Evolutionary conservation across 2,797 vertebrate genomes (phyloP).

Genomic region (Lateolabrax maculatus): DNA sequence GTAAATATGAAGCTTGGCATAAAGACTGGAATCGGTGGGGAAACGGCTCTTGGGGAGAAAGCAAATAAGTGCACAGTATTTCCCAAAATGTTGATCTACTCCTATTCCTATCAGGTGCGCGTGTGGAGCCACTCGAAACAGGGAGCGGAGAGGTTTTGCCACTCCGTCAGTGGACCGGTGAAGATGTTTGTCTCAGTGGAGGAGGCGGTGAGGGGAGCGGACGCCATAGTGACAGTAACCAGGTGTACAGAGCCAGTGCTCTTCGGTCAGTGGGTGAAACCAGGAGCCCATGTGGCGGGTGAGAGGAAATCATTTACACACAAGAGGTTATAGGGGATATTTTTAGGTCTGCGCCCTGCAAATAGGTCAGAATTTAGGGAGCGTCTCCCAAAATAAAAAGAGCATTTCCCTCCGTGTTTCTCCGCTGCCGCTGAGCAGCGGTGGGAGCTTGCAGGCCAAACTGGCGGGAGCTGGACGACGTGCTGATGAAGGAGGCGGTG

Average conservation of each 20-base stretch:
- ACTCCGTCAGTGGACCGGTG: slow-evolving; percentile 79
- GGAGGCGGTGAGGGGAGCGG: slow-evolving; percentile 91
- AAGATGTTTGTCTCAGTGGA: slow-evolving; percentile 85
- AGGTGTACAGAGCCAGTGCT: slow-evolving; percentile 90
- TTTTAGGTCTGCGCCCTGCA: not conserved
- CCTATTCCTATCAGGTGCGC: slow-evolving; percentile 84
- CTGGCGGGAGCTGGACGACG: slow-evolving; percentile 94
- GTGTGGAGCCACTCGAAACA: slow-evolving; percentile 90
- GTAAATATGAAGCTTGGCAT: no score
- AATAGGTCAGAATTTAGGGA: not conserved
- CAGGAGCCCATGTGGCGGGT: slow-evolving; percentile 96
- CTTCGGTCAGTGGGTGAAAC: slow-evolving; percentile 93
- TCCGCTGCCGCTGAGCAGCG: slow-evolving; percentile 78
- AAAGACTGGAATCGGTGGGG: no score
- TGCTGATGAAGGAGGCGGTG: slow-evolving; percentile 89
- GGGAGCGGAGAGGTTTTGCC: slow-evolving; percentile 83
- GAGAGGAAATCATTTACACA: slow-evolving; percentile 31
- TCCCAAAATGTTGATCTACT: not conserved
- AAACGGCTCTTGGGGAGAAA: not conserved
- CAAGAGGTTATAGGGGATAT: not conserved
- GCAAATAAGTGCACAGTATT: not conserved
- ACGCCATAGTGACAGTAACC: slow-evolving; percentile 94
- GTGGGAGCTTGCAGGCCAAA: slow-evolving; percentile 94
- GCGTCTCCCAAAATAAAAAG: not conserved
- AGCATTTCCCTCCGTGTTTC: not conserved